Conservation (phyloP, 2,113 vertebrate species). For the Microcebus jonahi region DNA sequence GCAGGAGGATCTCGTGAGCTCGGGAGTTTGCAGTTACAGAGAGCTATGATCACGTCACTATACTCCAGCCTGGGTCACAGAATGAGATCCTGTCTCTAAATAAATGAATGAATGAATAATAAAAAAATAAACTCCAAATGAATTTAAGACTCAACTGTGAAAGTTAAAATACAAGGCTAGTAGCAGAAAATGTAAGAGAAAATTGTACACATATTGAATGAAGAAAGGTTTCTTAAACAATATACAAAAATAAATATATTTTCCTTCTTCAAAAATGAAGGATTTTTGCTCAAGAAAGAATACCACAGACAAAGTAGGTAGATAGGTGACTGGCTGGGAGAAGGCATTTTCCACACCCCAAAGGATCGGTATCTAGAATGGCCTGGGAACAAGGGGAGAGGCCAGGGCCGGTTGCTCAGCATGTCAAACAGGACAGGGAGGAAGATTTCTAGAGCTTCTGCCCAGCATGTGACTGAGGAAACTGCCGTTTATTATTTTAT, state of each 20-base stretch:
- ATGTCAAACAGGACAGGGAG: background rate
- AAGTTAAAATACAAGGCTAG: background rate
- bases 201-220: background rate
- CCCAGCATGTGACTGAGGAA: rapidly evolving
- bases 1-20: background rate
- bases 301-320: background rate
- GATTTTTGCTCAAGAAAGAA: background rate
- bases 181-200: background rate
- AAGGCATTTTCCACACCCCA: background rate
- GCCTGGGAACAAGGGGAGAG: background rate
- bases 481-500: background rate
- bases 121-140: background rate
- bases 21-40: background rate
- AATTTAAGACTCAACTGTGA: background rate
- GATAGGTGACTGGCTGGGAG: background rate
- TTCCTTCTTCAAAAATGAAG: background rate
- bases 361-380: background rate
- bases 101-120: background rate
- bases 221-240: background rate
- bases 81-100: background rate
- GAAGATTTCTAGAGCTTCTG: background rate
- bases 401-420: background rate
- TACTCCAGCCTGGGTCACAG: background rate
- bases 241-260: background rate
- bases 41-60: background rate